These are phyloP conservation scores for Aeoliscus strigatus DNA, from an alignment of 2,797 vertebrate species.

Conservation along the genomic window DNA sequence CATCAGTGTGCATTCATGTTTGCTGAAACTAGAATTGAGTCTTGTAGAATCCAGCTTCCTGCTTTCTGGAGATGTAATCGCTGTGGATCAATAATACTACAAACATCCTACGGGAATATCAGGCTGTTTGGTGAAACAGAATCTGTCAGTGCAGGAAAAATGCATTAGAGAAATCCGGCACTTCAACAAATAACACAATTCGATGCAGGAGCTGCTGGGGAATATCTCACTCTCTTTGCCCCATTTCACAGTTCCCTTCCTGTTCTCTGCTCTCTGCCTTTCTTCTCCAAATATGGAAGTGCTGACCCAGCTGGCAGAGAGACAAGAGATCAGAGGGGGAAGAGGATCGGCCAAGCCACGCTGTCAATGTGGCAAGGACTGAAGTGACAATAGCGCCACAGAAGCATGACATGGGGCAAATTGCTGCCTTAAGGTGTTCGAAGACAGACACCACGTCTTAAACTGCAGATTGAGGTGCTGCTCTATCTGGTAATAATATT, in stretches of 20 bases:
- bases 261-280: conserved; percentile 23
- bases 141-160: conserved; percentile 10
- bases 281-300: conserved; percentile 29
- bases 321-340: conserved; percentile 43
- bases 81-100: conserved; percentile 17
- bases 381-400: conserved; percentile 27
- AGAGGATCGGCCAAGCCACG: conserved; percentile 19
- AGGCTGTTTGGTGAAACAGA: conserved; percentile 26
- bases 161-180: conserved; percentile 2
- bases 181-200: conserved; percentile 25
- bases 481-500: neutral
- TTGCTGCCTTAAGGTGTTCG: conserved; percentile 15
- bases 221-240: conserved; percentile 21
- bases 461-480: no score
- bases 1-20: neutral
- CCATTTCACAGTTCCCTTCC: conserved; percentile 34
- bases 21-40: neutral
- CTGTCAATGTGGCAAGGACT: conserved; percentile 30
- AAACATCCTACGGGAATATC: conserved; percentile 9
- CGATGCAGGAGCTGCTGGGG: neutral
- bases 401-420: conserved; percentile 25
- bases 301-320: conserved; percentile 50
- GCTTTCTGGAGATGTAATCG: conserved; percentile 4
- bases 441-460: no score
- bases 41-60: neutral